A percentile compares a stretch with the other conserved stretches of the same genome.
These are phyloP conservation scores for Hemicordylus capensis DNA, from an alignment of 2,113 vertebrate genomes.

Conservation along the genomic window DNA sequence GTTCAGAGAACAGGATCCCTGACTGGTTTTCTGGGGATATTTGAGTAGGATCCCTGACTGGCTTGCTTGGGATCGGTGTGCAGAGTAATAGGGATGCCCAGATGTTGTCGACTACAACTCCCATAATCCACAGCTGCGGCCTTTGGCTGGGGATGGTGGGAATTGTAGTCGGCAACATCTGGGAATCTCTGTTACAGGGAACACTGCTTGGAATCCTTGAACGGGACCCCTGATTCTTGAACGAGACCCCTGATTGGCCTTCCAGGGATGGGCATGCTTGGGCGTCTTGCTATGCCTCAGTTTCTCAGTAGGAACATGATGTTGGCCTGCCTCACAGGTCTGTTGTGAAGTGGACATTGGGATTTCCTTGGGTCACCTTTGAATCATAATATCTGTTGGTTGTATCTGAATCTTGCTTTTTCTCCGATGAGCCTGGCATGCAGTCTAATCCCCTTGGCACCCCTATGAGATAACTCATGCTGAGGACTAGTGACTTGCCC, in stretches of 20 bases:
- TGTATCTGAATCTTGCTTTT: background rate
- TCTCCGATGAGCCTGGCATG: background rate
- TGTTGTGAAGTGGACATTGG: background rate
- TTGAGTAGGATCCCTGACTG: no score
- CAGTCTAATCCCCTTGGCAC: background rate
- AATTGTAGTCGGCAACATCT: no score
- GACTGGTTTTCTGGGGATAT: background rate
- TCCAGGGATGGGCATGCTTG: background rate
- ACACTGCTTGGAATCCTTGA: no score
- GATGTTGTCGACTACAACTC: no score
- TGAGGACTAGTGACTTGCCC: background rate
- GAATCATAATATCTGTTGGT: no score
- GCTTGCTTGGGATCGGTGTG: no score
- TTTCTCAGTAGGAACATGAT: background rate
- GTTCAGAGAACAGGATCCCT: background rate
- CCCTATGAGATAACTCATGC: background rate
- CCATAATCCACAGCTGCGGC: no score
- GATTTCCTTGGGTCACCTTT: background rate
- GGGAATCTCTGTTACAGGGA: no score
- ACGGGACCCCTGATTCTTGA: no score
- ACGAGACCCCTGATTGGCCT: background rate
- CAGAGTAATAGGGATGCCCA: no score
- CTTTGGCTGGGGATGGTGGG: no score
- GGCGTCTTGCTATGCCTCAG: background rate
- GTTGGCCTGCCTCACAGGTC: background rate